These are phyloP conservation scores for Calliphora vomitoria DNA, from an alignment of 2,888 invertebrate species.

Conservation along the genomic window DNA sequence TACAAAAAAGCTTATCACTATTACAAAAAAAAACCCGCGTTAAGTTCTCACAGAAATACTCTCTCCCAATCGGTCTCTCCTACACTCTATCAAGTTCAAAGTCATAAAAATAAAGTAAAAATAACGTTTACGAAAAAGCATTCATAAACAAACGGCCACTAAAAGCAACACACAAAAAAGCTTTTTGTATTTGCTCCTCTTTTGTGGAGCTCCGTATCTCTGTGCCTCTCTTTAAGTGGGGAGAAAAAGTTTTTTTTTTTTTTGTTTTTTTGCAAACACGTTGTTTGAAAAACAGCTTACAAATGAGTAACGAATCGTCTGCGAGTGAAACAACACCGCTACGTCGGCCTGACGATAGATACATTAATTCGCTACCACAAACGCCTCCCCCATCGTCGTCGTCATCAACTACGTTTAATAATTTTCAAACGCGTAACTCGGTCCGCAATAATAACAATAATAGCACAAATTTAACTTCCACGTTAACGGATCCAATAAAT, in stretches of 20 bases:
- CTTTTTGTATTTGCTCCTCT: constrained; percentile 48
- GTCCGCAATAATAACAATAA: constrained; percentile 66
- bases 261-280: constrained; percentile 69
- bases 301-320: constrained; percentile 84
- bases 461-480: constrained; percentile 49
- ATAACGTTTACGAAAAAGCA: constrained; percentile 19
- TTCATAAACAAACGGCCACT: neutral
- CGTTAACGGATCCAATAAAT: constrained; percentile 70
- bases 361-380: constrained; percentile 74
- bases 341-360: constrained; percentile 79
- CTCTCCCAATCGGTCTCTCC: constrained; percentile 31
- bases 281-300: constrained; percentile 67
- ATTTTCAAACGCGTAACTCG: constrained; percentile 75
- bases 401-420: constrained; percentile 73
- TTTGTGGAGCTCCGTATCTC: constrained; percentile 34
- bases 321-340: constrained; percentile 84
- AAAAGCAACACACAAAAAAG: constrained; percentile 56
- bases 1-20: constrained; percentile 54
- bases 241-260: constrained; percentile 38
- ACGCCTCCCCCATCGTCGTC: constrained; percentile 70
- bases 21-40: neutral
- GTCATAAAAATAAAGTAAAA: constrained; percentile 58
- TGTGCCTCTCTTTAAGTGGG: constrained; percentile 35
- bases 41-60: constrained; percentile 3
- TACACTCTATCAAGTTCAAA: constrained; percentile 69